These are phyloP conservation scores for Euwallacea fornicatus DNA, from an alignment of 1,140 invertebrate genomes.

Conservation along the genomic window DNA sequence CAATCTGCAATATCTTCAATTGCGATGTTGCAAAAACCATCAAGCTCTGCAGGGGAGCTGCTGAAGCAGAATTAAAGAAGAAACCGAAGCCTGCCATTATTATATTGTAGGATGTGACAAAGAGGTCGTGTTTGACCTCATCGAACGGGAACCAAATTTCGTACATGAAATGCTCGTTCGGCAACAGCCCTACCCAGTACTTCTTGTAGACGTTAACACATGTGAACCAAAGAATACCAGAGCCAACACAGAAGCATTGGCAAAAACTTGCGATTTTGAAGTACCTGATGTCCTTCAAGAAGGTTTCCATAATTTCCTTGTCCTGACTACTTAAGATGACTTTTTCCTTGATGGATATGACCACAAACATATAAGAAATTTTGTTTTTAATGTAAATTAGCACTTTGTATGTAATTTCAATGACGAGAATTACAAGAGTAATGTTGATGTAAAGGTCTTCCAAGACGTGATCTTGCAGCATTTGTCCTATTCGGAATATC, in stretches of 20 bases:
- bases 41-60: constrained; percentile 1
- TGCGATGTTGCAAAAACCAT: constrained; percentile 14
- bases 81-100: constrained; percentile 8
- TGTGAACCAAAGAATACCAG: constrained; percentile 6
- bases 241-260: constrained; percentile 6
- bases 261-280: background rate
- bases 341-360: constrained; percentile 2
- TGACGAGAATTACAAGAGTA: constrained; percentile 9
- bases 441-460: background rate
- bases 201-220: constrained; percentile 13
- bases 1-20: constrained; percentile 10
- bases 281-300: constrained; percentile 5
- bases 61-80: constrained; percentile 4
- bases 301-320: background rate
- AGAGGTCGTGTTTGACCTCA: background rate
- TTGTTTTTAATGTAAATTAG: constrained; percentile 18
- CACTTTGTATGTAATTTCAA: constrained; percentile 26
- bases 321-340: background rate
- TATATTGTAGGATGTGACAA: constrained; percentile 11
- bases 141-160: constrained; percentile 23
- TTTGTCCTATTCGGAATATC: background rate
- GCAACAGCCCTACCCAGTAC: background rate
- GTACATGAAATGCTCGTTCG: constrained; percentile 17
- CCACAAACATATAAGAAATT: constrained; percentile 11
- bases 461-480: background rate